Evolutionary conservation across 1,140 invertebrate genomes (phyloP).

Genomic region (Rhyzopertha dominica): DNA sequence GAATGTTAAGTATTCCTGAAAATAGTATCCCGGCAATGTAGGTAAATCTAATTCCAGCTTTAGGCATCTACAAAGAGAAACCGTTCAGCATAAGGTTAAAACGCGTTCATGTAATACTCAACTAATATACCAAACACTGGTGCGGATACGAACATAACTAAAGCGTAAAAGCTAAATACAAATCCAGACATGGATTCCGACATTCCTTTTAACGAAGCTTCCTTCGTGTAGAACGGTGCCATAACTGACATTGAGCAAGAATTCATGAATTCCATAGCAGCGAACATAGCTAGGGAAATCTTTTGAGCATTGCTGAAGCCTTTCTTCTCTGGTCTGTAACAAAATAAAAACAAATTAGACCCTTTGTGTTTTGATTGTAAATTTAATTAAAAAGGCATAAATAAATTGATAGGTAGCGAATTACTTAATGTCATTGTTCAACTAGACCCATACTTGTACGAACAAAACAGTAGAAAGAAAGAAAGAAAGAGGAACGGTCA

Average conservation of each 20-base stretch:
- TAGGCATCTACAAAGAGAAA: conserved; percentile 51
- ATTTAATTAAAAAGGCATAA: no score
- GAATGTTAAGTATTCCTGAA: conserved; percentile 57
- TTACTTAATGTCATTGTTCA: no score
- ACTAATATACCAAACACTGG: conserved; percentile 68
- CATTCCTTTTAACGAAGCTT: conserved; percentile 60
- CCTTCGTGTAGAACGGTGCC: conserved; percentile 69
- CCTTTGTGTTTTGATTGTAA: no score
- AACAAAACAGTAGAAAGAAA: no score
- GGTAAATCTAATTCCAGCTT: conserved; percentile 61
- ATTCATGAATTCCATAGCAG: conserved; percentile 63
- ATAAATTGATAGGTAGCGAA: no score
- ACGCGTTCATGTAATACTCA: background rate
- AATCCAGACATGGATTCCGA: conserved; percentile 60
- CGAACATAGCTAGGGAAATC: conserved; percentile 54
- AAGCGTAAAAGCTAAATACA: conserved; percentile 68
- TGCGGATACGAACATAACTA: conserved; percentile 63
- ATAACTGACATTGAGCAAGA: conserved; percentile 73
- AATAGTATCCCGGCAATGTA: conserved; percentile 59
- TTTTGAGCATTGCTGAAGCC: conserved; percentile 53
- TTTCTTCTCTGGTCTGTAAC: conserved; percentile 33
- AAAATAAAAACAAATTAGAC: no score
- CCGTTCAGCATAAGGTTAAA: conserved; percentile 5
- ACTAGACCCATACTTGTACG: no score
- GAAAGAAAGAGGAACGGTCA: no score